A percentile compares a stretch with the other conserved stretches of the same genome.
Evolutionary conservation across 2,113 vertebrate species (phyloP).

Genomic region (Rutilus rutilus): DNA sequence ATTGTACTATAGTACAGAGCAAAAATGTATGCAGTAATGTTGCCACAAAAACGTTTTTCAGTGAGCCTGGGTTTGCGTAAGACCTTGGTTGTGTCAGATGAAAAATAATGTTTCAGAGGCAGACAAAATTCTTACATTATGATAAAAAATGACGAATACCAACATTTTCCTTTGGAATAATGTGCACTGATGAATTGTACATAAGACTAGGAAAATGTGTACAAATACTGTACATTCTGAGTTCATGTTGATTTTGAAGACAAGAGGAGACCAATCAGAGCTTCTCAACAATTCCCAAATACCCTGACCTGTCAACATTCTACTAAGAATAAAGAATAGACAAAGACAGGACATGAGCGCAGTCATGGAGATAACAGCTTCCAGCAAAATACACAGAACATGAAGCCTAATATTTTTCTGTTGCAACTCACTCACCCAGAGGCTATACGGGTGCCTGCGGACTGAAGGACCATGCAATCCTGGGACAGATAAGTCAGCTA

Average conservation of each 20-base stretch:
- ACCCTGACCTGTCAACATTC: slow-evolving; percentile 6
- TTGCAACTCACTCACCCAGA: background rate
- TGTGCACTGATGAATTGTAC: background rate
- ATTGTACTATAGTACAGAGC: no score
- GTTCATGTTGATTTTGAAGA: background rate
- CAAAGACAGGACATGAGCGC: slow-evolving; percentile 22
- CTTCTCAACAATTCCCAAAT: background rate
- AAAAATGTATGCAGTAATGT: no score
- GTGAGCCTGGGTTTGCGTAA: no score
- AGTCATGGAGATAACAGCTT: slow-evolving; percentile 32
- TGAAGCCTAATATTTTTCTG: slow-evolving; percentile 13
- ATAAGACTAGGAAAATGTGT: background rate
- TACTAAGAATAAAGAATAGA: slow-evolving; percentile 35
- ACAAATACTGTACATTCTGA: background rate
- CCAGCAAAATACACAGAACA: slow-evolving; percentile 18
- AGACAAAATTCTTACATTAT: no score
- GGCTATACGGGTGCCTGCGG: background rate
- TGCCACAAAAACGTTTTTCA: no score
- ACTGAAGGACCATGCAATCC: slow-evolving; percentile 8
- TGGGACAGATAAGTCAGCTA: slow-evolving; percentile 21
- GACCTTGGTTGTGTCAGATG: no score
- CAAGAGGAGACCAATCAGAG: background rate
- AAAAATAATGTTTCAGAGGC: no score
- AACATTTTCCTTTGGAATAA: background rate
- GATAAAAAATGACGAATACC: background rate